Conservation (phyloP, 2,888 invertebrate genomes). For the Drosophila birchii region DNA sequence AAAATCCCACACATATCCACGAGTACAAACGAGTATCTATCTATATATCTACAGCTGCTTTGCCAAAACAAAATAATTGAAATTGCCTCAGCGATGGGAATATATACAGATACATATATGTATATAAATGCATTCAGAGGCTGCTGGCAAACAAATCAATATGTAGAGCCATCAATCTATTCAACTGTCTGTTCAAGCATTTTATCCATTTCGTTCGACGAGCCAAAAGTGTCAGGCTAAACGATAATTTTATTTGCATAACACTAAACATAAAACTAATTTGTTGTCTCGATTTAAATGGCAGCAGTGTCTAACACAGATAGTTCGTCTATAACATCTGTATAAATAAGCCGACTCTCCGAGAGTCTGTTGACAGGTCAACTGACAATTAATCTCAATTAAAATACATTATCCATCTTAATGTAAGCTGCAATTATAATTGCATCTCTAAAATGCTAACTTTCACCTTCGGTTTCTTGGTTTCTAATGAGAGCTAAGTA, state of each 20-base stretch:
- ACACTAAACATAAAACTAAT: conserved; percentile 59
- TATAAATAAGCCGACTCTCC: conserved; percentile 8
- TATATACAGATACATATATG: conserved; percentile 3
- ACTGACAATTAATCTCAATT: conserved; percentile 35
- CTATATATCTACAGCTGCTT: conserved; percentile 14
- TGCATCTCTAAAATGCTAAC: not conserved
- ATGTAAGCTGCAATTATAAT: conserved; percentile 12
- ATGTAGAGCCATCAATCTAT: conserved; percentile 50
- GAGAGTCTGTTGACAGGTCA: conserved; percentile 18
- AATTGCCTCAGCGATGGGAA: conserved; percentile 14
- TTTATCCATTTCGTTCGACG: conserved; percentile 35
- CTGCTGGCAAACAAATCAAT: conserved; percentile 67
- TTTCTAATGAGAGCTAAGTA: not conserved
- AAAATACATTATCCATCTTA: conserved; percentile 20
- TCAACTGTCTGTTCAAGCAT: conserved; percentile 40
- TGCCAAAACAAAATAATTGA: conserved; percentile 46
- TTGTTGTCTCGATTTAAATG: conserved; percentile 42
- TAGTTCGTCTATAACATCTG: not conserved
- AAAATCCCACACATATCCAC: conserved; percentile 54
- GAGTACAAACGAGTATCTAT: conserved; percentile 6
- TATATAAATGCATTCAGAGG: not conserved
- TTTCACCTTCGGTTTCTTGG: not conserved
- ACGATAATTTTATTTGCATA: conserved; percentile 71
- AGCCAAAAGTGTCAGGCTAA: conserved; percentile 43
- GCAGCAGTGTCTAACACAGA: conserved; percentile 14